These are phyloP conservation scores for Drosophila infuscata DNA, from an alignment of 2,888 invertebrate species.

Conservation along the genomic window DNA sequence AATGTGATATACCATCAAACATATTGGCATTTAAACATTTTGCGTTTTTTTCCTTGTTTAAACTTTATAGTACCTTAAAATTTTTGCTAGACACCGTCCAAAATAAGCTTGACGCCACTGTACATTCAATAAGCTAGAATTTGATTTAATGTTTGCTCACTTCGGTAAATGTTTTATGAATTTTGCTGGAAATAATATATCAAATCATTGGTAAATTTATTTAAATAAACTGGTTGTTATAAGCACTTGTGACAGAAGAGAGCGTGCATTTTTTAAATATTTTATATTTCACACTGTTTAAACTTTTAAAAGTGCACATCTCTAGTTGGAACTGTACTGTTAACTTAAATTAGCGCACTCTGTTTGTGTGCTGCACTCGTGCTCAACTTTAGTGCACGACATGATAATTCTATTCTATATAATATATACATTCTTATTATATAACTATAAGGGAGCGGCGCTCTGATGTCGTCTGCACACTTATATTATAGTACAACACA, in stretches of 20 bases:
- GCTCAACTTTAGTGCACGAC: neutral
- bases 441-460: neutral
- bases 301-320: slow-evolving; percentile 24
- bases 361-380: slow-evolving; percentile 33
- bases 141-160: neutral
- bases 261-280: neutral
- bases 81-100: too few relatives aligned
- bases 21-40: too few relatives aligned
- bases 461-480: neutral
- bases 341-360: neutral
- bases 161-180: neutral
- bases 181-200: neutral
- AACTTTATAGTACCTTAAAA: too few relatives aligned
- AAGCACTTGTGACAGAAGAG: neutral
- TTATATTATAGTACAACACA: neutral
- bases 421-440: neutral
- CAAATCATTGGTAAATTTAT: neutral
- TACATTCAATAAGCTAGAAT: neutral
- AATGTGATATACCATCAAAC: too few relatives aligned
- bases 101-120: too few relatives aligned
- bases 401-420: neutral
- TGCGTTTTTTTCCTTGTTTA: too few relatives aligned
- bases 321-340: slow-evolving; percentile 21
- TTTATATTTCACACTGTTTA: neutral
- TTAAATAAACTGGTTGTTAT: neutral